Conservation (phyloP, 2,888 invertebrate genomes). For the Lacanobia wlatinum region DNA sequence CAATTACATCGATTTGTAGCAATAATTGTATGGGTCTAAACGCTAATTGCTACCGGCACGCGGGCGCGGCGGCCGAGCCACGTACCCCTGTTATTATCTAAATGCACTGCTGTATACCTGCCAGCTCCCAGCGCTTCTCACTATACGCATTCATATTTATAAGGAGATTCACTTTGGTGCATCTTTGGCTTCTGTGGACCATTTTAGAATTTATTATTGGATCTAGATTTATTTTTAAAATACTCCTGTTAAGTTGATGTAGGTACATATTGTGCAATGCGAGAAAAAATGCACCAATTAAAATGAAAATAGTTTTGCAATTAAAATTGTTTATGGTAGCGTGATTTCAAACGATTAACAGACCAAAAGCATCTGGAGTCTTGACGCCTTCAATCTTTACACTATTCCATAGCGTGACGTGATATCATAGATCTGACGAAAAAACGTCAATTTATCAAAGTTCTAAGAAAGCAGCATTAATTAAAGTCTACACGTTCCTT, state of each 20-base stretch:
- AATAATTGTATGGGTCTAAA: constrained; percentile 80
- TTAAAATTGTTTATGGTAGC: constrained; percentile 47
- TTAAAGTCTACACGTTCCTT: constrained; percentile 44
- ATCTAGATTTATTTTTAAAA: background rate
- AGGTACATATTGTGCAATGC: constrained; percentile 7
- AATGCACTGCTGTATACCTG: constrained; percentile 73
- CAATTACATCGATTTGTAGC: constrained; percentile 70
- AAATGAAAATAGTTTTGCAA: constrained; percentile 38
- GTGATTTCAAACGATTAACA: constrained; percentile 51
- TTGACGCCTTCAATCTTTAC: constrained; percentile 40
- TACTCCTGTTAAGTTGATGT: constrained; percentile 3
- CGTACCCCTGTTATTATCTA: constrained; percentile 79
- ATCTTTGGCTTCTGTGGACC: constrained; percentile 24
- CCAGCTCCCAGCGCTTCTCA: constrained; percentile 64
- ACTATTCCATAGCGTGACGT: constrained; percentile 39
- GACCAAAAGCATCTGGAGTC: constrained; percentile 29
- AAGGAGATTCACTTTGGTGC: constrained; percentile 32
- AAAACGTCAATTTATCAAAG: constrained; percentile 52
- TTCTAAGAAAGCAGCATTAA: constrained; percentile 58
- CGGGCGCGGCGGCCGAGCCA: constrained; percentile 67
- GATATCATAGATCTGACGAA: constrained; percentile 53
- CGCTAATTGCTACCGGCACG: constrained; percentile 83
- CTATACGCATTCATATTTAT: constrained; percentile 57
- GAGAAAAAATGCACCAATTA: constrained; percentile 37
- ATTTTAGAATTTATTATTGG: constrained; percentile 2